Conservation (phyloP, 2,888 invertebrate species). For the Norana najaformis region DNA sequence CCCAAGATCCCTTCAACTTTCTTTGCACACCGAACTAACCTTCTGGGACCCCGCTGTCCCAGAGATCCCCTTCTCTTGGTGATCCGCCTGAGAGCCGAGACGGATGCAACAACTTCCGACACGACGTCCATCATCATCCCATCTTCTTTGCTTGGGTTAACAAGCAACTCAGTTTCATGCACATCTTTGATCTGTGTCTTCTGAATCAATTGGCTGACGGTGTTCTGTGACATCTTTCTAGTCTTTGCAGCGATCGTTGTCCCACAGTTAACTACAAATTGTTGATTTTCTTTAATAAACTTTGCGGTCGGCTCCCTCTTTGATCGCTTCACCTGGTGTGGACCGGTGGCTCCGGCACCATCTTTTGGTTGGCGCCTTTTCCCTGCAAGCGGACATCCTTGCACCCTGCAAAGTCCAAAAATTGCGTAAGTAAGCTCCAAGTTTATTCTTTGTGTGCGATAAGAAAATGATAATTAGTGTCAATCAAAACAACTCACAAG, state of each 20-base stretch:
- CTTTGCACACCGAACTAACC: not conserved
- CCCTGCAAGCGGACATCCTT: slow-evolving; percentile 48
- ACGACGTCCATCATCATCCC: not conserved
- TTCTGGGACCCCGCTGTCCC: not conserved
- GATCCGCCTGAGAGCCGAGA: not conserved
- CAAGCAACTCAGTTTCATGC: not conserved
- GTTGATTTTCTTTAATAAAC: not conserved
- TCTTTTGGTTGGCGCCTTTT: slow-evolving; percentile 52
- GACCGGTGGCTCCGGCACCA: slow-evolving; percentile 36
- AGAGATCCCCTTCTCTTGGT: not conserved
- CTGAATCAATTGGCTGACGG: not conserved
- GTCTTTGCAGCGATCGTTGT: not conserved
- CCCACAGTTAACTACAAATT: not conserved
- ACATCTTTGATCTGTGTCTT: not conserved
- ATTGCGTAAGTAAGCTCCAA: not conserved
- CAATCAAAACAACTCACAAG: not conserved
- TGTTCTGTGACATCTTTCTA: not conserved
- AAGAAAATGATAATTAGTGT: not conserved
- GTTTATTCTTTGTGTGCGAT: not conserved
- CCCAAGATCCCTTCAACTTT: not conserved
- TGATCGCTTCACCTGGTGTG: slow-evolving; percentile 29
- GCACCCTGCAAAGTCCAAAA: slow-evolving; percentile 25
- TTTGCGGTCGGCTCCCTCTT: not conserved
- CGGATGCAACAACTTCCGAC: not conserved
- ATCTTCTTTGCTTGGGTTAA: not conserved